phyloP scores from a whole-genome alignment of 2,113 vertebrate genomes.

The Genyomyrus donnyi region DNA sequence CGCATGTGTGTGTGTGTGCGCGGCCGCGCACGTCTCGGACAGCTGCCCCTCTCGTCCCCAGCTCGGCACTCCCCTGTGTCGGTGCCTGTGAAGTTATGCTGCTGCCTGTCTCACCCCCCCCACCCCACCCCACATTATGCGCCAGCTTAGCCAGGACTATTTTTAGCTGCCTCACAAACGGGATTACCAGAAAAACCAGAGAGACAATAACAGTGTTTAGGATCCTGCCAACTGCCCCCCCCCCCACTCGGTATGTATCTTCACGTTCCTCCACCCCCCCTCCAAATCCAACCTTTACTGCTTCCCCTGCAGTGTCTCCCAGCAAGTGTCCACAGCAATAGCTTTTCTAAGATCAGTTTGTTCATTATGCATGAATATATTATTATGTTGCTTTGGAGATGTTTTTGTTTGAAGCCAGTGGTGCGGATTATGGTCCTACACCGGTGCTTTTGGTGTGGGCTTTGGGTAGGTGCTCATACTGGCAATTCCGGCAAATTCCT shows the following conservation, averaged over 20 bases:
- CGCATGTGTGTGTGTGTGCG: neutral
- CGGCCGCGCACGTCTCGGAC: neutral
- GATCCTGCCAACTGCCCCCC: neutral
- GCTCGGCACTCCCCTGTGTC: neutral
- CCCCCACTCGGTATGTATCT: no score
- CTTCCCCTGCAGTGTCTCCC: neutral
- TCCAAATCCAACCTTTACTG: neutral
- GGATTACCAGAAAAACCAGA: neutral
- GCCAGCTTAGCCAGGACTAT: neutral
- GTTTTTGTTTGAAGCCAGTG: neutral
- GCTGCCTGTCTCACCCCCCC: neutral
- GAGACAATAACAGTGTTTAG: neutral
- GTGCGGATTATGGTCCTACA: neutral
- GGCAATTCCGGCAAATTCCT: neutral
- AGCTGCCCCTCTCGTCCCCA: neutral
- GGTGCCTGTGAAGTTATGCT: neutral
- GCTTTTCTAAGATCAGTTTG: neutral
- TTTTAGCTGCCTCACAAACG: slow-evolving; percentile 2
- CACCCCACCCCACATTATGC: neutral
- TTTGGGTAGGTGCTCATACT: neutral
- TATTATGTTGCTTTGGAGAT: neutral
- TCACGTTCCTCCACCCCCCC: no score
- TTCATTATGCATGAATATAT: neutral
- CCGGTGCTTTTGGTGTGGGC: neutral
- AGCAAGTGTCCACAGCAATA: neutral